Evolutionary conservation across 2,113 vertebrate species (phyloP).

Genomic region (Empidonax alnorum): DNA sequence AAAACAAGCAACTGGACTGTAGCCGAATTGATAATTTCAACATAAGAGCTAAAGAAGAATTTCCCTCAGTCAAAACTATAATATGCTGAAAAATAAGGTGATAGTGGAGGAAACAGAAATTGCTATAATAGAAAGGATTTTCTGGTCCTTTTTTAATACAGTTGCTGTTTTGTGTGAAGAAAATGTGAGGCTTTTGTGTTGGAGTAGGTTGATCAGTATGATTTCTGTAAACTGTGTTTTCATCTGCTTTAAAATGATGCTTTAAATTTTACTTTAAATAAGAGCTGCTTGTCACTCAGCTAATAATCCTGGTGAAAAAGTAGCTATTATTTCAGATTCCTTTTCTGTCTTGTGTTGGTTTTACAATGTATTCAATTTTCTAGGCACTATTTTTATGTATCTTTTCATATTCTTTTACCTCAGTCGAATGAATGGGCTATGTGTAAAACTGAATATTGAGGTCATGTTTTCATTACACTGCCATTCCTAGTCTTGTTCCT

Average conservation of each 20-base stretch:
- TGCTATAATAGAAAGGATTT: neutral
- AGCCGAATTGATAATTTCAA: neutral
- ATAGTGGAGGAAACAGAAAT: neutral
- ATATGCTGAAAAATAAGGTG: neutral
- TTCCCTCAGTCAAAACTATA: neutral
- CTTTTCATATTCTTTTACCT: neutral
- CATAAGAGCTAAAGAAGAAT: neutral
- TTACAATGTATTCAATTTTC: neutral
- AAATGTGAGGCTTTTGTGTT: neutral
- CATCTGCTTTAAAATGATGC: neutral
- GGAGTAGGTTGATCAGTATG: neutral
- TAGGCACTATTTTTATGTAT: neutral
- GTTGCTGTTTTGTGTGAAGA: neutral
- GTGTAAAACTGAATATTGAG: neutral
- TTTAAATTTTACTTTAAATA: conserved; percentile 12
- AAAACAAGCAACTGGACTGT: neutral
- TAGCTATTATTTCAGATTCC: neutral
- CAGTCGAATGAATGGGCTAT: neutral
- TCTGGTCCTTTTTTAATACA: neutral
- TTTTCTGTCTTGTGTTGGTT: neutral
- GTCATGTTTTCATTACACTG: neutral
- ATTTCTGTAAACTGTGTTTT: neutral
- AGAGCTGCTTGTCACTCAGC: neutral
- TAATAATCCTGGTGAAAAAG: neutral
- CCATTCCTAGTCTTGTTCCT: neutral